These are phyloP conservation scores for Pseudomyrmex concolor DNA, from an alignment of 1,140 invertebrate genomes.

Conservation along the genomic window DNA sequence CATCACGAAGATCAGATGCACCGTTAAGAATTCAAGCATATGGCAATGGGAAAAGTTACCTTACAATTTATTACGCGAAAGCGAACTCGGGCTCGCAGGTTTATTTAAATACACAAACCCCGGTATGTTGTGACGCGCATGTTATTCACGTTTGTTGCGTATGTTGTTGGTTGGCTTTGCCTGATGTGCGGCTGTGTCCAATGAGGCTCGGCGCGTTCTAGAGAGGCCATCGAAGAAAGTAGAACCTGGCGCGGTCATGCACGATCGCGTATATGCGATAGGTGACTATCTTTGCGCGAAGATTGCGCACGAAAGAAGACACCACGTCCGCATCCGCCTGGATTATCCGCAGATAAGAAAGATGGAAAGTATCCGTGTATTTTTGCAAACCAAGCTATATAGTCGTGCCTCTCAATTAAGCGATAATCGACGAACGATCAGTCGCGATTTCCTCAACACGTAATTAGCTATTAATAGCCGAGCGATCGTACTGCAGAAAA, in stretches of 20 bases:
- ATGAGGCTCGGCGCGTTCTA: slow-evolving; percentile 1
- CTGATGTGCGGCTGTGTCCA: neutral
- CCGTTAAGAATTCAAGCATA: slow-evolving; percentile 43
- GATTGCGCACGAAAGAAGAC: slow-evolving; percentile 32
- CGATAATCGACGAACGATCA: slow-evolving; percentile 21
- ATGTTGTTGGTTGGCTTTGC: neutral
- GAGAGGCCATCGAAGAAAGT: slow-evolving; percentile 54
- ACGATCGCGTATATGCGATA: slow-evolving; percentile 31
- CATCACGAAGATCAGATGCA: slow-evolving; percentile 22
- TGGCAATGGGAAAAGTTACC: slow-evolving; percentile 41
- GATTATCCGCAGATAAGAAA: slow-evolving; percentile 48
- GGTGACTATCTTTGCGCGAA: slow-evolving; percentile 7
- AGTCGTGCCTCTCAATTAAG: slow-evolving; percentile 4
- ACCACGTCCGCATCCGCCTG: slow-evolving; percentile 17
- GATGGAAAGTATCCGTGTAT: slow-evolving; percentile 32
- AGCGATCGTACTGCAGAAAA: neutral
- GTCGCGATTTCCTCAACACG: slow-evolving; percentile 31
- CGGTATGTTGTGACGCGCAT: neutral
- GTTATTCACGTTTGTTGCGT: slow-evolving; percentile 13
- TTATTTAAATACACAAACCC: slow-evolving; percentile 32
- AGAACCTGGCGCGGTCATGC: slow-evolving; percentile 50
- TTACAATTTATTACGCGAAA: slow-evolving; percentile 52
- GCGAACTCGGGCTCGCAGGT: slow-evolving; percentile 33
- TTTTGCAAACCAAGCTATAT: no score
- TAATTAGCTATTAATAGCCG: slow-evolving; percentile 51